These are phyloP conservation scores for Platalea minor DNA, from an alignment of 2,797 vertebrate genomes.

Conservation along the genomic window DNA sequence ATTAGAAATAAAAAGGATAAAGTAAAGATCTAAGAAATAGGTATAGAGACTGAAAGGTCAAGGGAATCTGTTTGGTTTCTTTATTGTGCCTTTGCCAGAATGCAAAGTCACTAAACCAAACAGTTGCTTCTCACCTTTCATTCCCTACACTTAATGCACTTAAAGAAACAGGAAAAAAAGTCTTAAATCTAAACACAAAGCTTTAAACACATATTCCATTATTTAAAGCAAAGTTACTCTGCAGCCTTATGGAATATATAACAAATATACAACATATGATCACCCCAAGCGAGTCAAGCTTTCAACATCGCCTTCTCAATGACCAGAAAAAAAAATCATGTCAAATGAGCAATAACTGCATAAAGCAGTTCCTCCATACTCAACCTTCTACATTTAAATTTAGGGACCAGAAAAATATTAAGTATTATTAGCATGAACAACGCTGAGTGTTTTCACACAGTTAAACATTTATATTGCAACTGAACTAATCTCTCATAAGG, in stretches of 20 bases:
- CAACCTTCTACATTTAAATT: constrained; percentile 68
- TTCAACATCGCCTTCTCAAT: constrained; percentile 66
- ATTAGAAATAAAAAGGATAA: constrained; percentile 76
- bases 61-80: constrained; percentile 90
- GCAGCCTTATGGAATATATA: constrained; percentile 99
- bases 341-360: constrained; percentile 74
- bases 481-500: constrained; percentile 94
- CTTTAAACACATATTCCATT: constrained; percentile 88
- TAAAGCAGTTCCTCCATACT: constrained; percentile 71
- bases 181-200: constrained; percentile 87
- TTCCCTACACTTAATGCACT: constrained; percentile 84
- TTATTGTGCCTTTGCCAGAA: constrained; percentile 81
- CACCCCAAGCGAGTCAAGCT: constrained; percentile 72
- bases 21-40: constrained; percentile 82
- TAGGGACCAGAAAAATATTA: constrained; percentile 72
- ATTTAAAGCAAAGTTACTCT: constrained; percentile 92
- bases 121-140: constrained; percentile 91
- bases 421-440: constrained; percentile 79
- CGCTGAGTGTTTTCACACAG: constrained; percentile 82
- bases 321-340: constrained; percentile 59
- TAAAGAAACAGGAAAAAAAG: constrained; percentile 80
- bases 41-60: constrained; percentile 91
- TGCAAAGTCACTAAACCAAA: constrained; percentile 89
- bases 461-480: constrained; percentile 78
- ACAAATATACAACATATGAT: constrained; percentile 76